Percentiles rank a stretch among this genome's conserved stretches.
Conservation (phyloP, 2,797 vertebrate genomes). For the Macropus fuliginosus region DNA sequence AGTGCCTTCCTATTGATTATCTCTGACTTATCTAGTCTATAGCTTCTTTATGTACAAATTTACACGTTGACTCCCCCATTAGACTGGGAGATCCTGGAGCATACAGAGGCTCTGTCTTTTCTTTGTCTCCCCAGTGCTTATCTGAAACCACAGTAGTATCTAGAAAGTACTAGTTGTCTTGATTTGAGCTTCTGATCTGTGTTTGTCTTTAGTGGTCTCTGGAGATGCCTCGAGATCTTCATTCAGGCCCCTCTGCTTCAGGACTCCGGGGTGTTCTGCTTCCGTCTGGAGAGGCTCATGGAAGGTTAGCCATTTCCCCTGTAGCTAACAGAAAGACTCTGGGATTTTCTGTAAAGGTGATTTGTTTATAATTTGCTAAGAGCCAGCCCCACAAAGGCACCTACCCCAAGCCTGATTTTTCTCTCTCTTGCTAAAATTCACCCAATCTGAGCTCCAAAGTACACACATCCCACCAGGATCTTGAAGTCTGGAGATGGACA, state of each 20-base stretch:
- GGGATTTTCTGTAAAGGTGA: background rate
- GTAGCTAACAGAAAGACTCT: background rate
- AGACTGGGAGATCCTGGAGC: background rate
- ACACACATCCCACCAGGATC: slow-evolving; percentile 12
- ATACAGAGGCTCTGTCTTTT: background rate
- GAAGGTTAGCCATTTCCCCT: background rate
- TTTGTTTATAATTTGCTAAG: background rate
- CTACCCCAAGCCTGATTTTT: background rate
- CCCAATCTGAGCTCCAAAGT: slow-evolving; percentile 6
- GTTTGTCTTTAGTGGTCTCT: background rate
- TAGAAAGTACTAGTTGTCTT: background rate
- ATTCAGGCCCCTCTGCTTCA: background rate
- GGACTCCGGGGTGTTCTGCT: too few relatives aligned
- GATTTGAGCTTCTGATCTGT: background rate
- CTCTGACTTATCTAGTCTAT: background rate
- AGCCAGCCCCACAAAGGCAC: background rate
- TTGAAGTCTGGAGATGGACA: slow-evolving; percentile 51
- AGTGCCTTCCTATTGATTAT: background rate
- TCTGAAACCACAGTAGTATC: background rate
- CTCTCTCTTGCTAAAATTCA: background rate
- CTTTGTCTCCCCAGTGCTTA: background rate
- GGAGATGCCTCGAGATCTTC: background rate
- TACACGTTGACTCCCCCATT: background rate
- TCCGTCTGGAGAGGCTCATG: background rate
- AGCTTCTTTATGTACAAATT: background rate